Percentiles rank a stretch among this genome's conserved stretches.
phyloP scores from a whole-genome alignment of 1,140 invertebrate species.

The Diabrotica virgifera region DNA sequence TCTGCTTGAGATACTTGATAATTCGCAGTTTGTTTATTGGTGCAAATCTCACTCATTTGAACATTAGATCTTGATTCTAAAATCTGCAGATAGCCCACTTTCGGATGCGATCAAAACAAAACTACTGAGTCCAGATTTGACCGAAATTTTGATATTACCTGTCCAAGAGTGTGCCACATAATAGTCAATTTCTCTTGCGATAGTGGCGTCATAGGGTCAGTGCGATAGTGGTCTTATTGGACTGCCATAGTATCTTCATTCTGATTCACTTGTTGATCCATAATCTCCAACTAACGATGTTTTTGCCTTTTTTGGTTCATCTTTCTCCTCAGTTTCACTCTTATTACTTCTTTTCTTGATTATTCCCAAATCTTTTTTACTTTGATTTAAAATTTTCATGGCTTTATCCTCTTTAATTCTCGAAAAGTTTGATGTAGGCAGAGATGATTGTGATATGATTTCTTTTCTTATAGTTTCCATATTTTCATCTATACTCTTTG shows the following conservation, averaged over 20 bases:
- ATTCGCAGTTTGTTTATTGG: too few relatives aligned
- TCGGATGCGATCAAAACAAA: too few relatives aligned
- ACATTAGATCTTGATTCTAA: too few relatives aligned
- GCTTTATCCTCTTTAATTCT: conserved; percentile 45
- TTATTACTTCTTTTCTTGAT: conserved; percentile 24
- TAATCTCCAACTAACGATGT: conserved; percentile 29
- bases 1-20: too few relatives aligned
- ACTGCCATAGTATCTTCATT: conserved; percentile 12
- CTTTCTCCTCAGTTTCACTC: neutral
- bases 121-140: too few relatives aligned
- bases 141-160: too few relatives aligned
- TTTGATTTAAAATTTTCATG: conserved; percentile 34
- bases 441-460: conserved; percentile 48
- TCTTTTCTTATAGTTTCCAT: conserved; percentile 52
- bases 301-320: conserved; percentile 8
- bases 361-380: conserved; percentile 32
- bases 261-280: conserved; percentile 23
- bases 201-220: too few relatives aligned
- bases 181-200: too few relatives aligned
- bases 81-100: too few relatives aligned
- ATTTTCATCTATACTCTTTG: conserved; percentile 53
- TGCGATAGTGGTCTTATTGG: too few relatives aligned
- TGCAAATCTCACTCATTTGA: too few relatives aligned
- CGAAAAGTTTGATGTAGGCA: conserved; percentile 57
- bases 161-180: too few relatives aligned